These are phyloP conservation scores for Lepidurus couesii DNA, from an alignment of 1,140 invertebrate genomes.

Conservation along the genomic window DNA sequence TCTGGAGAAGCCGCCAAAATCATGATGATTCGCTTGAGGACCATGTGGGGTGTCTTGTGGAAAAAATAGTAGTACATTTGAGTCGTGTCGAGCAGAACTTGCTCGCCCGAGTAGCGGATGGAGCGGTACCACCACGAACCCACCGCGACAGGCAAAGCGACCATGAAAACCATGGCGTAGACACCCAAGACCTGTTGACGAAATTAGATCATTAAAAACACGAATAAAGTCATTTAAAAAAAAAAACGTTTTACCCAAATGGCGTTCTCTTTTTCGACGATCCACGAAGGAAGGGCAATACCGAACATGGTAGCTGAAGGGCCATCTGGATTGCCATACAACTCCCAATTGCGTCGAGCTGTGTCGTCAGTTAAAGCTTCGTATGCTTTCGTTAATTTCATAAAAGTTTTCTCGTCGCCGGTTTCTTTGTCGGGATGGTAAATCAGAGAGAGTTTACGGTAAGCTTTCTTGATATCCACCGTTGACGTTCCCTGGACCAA, in stretches of 20 bases:
- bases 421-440: conserved; percentile 97
- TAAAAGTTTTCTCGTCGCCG: conserved; percentile 94
- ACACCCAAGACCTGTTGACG: conserved; percentile 58
- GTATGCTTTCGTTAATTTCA: conserved; percentile 95
- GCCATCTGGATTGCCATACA: conserved; percentile 99
- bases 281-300: conserved; percentile 98
- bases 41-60: conserved; percentile 90
- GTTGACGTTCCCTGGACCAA: conserved; percentile 59
- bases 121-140: conserved; percentile 99
- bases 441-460: conserved; percentile 84
- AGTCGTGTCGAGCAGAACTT: conserved; percentile 91
- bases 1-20: conserved; percentile 92
- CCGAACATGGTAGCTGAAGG: conserved; percentile 98
- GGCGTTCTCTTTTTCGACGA: conserved; percentile 99
- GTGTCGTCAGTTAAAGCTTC: conserved; percentile 88
- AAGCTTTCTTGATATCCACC: conserved; percentile 89
- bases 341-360: conserved; percentile 94
- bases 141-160: conserved; percentile 85
- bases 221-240: conserved; percentile 32
- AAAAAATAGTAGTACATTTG: conserved; percentile 94
- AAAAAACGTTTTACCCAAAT: conserved; percentile 64
- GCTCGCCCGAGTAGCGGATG: conserved; percentile 91
- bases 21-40: conserved; percentile 91
- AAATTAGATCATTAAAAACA: background rate
- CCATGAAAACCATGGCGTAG: conserved; percentile 96